Evolutionary conservation across 2,797 vertebrate genomes (phyloP).

Genomic region (Rachycentron canadum): DNA sequence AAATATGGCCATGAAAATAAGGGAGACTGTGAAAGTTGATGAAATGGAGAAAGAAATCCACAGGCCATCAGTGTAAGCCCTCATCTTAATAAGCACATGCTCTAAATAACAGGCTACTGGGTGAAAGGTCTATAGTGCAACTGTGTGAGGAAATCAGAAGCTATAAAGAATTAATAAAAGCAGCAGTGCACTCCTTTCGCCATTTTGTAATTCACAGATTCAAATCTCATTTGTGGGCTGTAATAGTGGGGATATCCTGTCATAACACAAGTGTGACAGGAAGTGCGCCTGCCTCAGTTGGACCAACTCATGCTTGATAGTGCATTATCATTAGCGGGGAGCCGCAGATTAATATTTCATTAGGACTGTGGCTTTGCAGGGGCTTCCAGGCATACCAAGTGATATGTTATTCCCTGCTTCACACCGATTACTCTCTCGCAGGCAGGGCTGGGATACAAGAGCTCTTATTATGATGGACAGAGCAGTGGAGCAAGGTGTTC

Average conservation of each 20-base stretch:
- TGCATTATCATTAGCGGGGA: conserved; percentile 84
- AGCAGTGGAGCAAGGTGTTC: conserved; percentile 70
- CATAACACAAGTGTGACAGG: conserved; percentile 74
- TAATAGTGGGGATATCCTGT: conserved; percentile 77
- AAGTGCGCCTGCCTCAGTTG: conserved; percentile 67
- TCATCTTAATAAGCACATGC: conserved; percentile 59
- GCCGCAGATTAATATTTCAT: conserved; percentile 86
- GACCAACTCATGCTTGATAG: conserved; percentile 79
- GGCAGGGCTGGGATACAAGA: conserved; percentile 67
- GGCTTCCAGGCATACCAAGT: conserved; percentile 71
- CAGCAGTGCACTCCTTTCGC: conserved; percentile 69
- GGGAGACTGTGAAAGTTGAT: conserved; percentile 4
- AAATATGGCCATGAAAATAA: neutral
- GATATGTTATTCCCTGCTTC: conserved; percentile 81
- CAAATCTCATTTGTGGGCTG: conserved; percentile 81
- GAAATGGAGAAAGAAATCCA: conserved; percentile 19
- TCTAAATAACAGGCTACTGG: conserved; percentile 53
- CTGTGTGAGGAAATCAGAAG: conserved; percentile 70
- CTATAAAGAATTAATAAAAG: conserved; percentile 79
- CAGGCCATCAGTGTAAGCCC: conserved; percentile 24
- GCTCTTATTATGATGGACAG: conserved; percentile 81
- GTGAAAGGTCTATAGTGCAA: conserved; percentile 67
- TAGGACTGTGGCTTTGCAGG: conserved; percentile 75
- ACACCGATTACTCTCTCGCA: conserved; percentile 65
- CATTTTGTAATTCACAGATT: conserved; percentile 79